Base-by-base conservation (phyloP, 1,140 invertebrate species). In the Drosophila serrata region DNA sequence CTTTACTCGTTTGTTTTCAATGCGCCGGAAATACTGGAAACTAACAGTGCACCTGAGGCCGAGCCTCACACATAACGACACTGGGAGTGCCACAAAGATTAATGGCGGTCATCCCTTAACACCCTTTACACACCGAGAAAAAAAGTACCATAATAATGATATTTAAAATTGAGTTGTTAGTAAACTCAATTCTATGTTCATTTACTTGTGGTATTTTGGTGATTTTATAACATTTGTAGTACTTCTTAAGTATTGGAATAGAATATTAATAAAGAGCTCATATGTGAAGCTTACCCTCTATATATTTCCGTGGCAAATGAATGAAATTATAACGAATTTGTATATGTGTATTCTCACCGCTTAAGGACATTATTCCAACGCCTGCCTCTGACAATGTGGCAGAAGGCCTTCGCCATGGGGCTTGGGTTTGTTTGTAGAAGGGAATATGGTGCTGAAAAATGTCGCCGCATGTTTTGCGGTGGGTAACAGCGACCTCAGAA, bases 341-440 rank as follows among this genome's bases (percentile, higher is more conserved):
- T 27, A 6, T 39, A 11, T 15, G 61, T 67, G 64, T 17, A 33
- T 13, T 15, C 9, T 9, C n/a, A 1, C 3, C 11, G 22, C 31
- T 33, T 24, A 27, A 33, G 24, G 29, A 37, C n/a, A 49, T 35
- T 35, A 27, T 42, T 51, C 13, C 17, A 22, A 19, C 8, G 31
- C 42, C 42, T 72, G 69, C 43, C 29, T 13, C 37, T 72, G 69
- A 72, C 69, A 72, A 72, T 72, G 65, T 46, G 35, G 19, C 29
- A 58, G 22, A 13, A 17, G 48, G 19, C 22, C 24, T 22, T 65
- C 37, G 48, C 27, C 19, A 51, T 33, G 24, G 64, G 43, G 19
- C 12, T 12, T 15, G 8, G 27, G 43, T 17, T 15, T 39, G 45
- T 27, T 17, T 8, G 45, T 29, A 6, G 29, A 29, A 7, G 65